phyloP scores from a whole-genome alignment of 2,113 vertebrate species.

The Gasterosteus aculeatus region DNA sequence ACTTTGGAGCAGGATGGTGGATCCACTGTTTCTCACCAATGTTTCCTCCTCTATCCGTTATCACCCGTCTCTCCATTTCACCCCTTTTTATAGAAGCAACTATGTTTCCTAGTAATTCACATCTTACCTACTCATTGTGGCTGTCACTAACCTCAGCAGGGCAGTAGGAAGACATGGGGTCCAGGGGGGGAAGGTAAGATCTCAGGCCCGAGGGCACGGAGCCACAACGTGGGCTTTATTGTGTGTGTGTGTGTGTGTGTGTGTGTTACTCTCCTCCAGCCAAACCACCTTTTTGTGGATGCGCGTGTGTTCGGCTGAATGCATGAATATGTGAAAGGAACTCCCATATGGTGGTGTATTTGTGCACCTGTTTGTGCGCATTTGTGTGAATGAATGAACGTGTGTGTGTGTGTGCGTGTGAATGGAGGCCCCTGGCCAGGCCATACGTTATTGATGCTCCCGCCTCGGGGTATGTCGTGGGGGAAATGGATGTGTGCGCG shows the following conservation, averaged over 20 bases:
- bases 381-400: constrained; percentile 45
- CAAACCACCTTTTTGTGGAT: constrained; percentile 45
- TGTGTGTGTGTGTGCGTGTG: constrained; percentile 54
- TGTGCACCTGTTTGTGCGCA: constrained; percentile 50
- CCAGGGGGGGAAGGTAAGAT: constrained; percentile 42
- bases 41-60: background rate
- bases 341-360: constrained; percentile 55
- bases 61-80: constrained; percentile 7
- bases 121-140: constrained; percentile 19
- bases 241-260: background rate
- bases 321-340: constrained; percentile 64
- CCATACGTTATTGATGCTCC: constrained; percentile 94
- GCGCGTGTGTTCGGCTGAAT: constrained; percentile 50
- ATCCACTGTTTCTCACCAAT: background rate
- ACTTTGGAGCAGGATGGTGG: no score
- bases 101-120: constrained; percentile 23
- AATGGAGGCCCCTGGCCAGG: constrained; percentile 78
- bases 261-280: constrained; percentile 38
- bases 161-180: constrained; percentile 36
- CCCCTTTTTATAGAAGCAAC: background rate
- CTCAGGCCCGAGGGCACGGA: constrained; percentile 56
- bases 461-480: constrained; percentile 88
- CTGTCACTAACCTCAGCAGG: constrained; percentile 38
- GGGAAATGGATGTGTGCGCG: constrained; percentile 92
- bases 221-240: constrained; percentile 49